These are phyloP conservation scores for Coleophora flavipennella DNA, from an alignment of 2,888 invertebrate genomes.

Conservation along the genomic window DNA sequence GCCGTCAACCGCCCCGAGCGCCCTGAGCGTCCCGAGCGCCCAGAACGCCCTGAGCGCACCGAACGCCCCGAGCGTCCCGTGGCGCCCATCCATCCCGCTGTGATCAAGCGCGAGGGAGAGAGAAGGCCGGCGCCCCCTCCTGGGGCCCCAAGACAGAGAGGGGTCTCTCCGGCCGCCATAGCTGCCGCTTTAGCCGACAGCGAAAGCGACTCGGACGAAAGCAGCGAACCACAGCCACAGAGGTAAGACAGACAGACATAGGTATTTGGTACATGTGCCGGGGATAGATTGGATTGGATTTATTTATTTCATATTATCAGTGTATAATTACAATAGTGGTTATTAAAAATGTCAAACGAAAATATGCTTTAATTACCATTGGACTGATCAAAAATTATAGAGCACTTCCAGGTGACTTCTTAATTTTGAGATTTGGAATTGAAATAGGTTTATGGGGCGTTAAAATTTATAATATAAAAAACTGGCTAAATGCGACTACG, in stretches of 20 bases:
- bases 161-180: conserved; percentile 51
- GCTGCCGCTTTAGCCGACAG: conserved; percentile 42
- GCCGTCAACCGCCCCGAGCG: conserved; percentile 25
- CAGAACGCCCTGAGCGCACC: conserved; percentile 55
- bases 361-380: no score
- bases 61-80: conserved; percentile 42
- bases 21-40: conserved; percentile 29
- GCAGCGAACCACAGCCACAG: conserved; percentile 35
- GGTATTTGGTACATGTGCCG: no score
- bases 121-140: conserved; percentile 24
- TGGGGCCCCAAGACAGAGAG: conserved; percentile 44
- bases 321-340: no score
- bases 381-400: no score
- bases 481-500: no score
- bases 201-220: conserved; percentile 37
- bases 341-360: no score
- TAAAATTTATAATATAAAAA: no score
- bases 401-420: no score
- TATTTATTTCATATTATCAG: no score
- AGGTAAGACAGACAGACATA: conserved; percentile 21
- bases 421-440: no score
- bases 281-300: no score
- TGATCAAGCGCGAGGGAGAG: conserved; percentile 42
- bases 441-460: no score
- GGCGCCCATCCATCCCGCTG: conserved; percentile 69